Conservation (phyloP, 35 echinoderm and acorn worm genomes). For the Holothuria glaberrima region DNA sequence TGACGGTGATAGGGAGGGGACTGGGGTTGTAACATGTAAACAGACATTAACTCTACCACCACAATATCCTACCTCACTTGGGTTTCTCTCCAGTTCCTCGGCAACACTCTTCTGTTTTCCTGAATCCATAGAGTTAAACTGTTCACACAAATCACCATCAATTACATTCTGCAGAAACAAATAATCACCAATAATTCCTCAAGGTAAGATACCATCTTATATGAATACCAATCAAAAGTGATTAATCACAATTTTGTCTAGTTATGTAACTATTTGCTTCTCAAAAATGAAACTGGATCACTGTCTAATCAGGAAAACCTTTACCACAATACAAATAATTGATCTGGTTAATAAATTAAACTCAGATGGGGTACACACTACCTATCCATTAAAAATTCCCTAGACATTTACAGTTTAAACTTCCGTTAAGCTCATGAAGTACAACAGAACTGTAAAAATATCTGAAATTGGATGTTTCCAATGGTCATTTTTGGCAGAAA, state of each 20-base stretch:
- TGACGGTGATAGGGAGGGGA: too few species aligned
- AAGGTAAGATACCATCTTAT: background rate
- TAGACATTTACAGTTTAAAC: too few species aligned
- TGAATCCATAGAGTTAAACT: conserved; percentile 98
- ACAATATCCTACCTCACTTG: conserved; percentile 77
- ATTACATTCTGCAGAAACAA: conserved; percentile 84
- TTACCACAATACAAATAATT: background rate
- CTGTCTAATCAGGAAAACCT: background rate
- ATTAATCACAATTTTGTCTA: background rate
- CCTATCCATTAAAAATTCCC: too few species aligned
- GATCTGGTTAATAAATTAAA: too few species aligned
- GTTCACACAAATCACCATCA: conserved; percentile 99
- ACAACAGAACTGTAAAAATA: too few species aligned
- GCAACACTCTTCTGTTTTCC: conserved; percentile 90
- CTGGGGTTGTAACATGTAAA: too few species aligned
- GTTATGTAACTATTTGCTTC: background rate
- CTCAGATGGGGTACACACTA: too few species aligned
- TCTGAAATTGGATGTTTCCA: too few species aligned
- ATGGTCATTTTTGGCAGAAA: background rate
- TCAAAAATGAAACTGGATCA: background rate
- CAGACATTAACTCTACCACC: too few species aligned
- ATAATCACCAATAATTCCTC: background rate
- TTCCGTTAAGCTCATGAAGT: too few species aligned
- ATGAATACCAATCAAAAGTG: background rate
- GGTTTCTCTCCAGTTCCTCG: conserved; percentile 95